Evolutionary conservation across 2,797 vertebrate species (phyloP).

Genomic region (Sebastolobus altivelis): DNA sequence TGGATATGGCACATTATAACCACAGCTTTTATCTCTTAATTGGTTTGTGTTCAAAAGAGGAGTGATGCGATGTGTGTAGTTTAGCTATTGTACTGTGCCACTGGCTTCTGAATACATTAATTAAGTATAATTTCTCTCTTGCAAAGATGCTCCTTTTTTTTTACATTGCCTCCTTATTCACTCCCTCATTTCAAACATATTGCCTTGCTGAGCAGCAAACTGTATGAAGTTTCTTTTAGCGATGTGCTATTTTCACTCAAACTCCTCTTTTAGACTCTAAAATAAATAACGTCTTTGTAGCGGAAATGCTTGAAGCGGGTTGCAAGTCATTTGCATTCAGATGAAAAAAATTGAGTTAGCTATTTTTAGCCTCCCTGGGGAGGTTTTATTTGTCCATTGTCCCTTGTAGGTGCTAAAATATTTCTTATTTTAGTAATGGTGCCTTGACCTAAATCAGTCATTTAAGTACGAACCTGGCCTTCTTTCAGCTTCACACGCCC

Average conservation of each 20-base stretch:
- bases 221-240: slow-evolving; percentile 18
- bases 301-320: slow-evolving; percentile 44
- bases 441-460: slow-evolving; percentile 84
- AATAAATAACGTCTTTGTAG: slow-evolving; percentile 37
- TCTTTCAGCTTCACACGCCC: slow-evolving; percentile 46
- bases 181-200: neutral
- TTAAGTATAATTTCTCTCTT: slow-evolving; percentile 12
- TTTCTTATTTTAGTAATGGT: slow-evolving; percentile 84
- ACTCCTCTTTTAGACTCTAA: slow-evolving; percentile 10
- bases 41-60: slow-evolving; percentile 49
- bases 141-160: neutral
- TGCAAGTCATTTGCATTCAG: slow-evolving; percentile 66
- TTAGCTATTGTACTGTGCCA: slow-evolving; percentile 16
- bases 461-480: slow-evolving; percentile 72
- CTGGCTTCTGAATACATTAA: slow-evolving; percentile 17
- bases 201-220: neutral
- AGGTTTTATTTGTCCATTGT: slow-evolving; percentile 73
- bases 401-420: slow-evolving; percentile 74
- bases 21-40: slow-evolving; percentile 54
- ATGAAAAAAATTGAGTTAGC: slow-evolving; percentile 52
- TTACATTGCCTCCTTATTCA: neutral
- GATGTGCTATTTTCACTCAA: slow-evolving; percentile 44
- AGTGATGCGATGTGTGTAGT: slow-evolving; percentile 35
- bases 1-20: slow-evolving; percentile 15
- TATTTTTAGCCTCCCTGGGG: slow-evolving; percentile 76